A percentile compares a stretch with the other conserved stretches of the same genome.
phyloP scores from a whole-genome alignment of 2,888 invertebrate species.

The Anorthoa munda region DNA sequence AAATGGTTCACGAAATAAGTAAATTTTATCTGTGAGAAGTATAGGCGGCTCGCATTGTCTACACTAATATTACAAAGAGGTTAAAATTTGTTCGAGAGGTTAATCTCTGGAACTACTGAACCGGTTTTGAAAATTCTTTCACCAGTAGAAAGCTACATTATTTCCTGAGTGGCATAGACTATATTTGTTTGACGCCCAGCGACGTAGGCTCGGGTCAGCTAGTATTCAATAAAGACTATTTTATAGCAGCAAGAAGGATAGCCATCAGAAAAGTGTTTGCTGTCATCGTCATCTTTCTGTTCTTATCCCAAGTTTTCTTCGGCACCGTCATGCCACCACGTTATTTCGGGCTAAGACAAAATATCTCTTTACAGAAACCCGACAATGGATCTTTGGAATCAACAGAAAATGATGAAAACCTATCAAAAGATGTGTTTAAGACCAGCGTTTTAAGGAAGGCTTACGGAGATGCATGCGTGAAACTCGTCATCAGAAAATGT shows the following conservation, averaged over 20 bases:
- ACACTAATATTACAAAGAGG: too few relatives aligned
- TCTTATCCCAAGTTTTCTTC: background rate
- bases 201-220: too few relatives aligned
- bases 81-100: too few relatives aligned
- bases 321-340: background rate
- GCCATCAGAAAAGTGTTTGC: background rate
- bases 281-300: background rate
- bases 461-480: slow-evolving; percentile 80
- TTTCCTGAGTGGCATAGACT: too few relatives aligned
- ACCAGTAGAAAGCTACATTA: too few relatives aligned
- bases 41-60: background rate
- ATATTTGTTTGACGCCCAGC: too few relatives aligned
- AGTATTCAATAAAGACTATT: background rate
- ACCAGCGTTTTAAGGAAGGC: slow-evolving; percentile 73
- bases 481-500: slow-evolving; percentile 79
- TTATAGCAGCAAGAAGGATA: background rate
- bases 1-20: background rate
- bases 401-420: slow-evolving; percentile 49
- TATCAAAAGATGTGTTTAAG: slow-evolving; percentile 66
- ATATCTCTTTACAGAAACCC: slow-evolving; percentile 32
- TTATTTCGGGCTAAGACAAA: background rate
- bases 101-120: too few relatives aligned
- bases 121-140: too few relatives aligned
- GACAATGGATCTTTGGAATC: slow-evolving; percentile 3
- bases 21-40: background rate